Base-by-base conservation (phyloP, 2,888 invertebrate species). In the Cistogaster globosa region DNA sequence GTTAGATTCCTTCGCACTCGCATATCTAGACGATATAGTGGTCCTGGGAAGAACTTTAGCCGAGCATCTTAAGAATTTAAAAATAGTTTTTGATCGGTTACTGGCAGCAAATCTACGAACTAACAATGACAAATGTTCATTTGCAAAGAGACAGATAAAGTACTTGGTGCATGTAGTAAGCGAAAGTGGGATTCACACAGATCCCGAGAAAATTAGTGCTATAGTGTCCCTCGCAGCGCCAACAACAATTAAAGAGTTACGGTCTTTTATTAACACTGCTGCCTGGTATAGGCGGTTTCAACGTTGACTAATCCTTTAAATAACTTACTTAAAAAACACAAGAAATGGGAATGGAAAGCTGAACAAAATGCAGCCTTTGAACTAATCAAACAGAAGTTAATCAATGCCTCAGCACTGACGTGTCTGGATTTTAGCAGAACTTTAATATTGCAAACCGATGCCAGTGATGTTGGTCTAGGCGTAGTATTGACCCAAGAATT, bases 131-230 rank as follows among this genome's bases (percentile, higher is more conserved):
- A 86, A 81, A 32, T 85, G 81, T 26, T 11, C 67, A 65, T 2
- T 26, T 26, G 26, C 4, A 26, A 26, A 26, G 26, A 26, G 26
- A 26, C 26, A 26, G 16, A 63, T 36, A 48, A 22, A 57, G 42
- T 82, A 86, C 20, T 14, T 86, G 3, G 79, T 75, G 8, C 85
- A 86, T 45, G 42, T 82, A 0, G 55, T 85, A 12, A 85, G 65
- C 16, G 75, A 63, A 55, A 18, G 62, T 16, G 78, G 78, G 1
- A 63, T 81, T 9, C 77, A 74, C 38, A 81, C 81, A 0, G 63
- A 83, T 62, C 79, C 75, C 4, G 65, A 71, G 26, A 84, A 75
- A 16, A 26, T 83, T 5, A 76, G 22, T 12, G 75, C 75, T 14
- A 18, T 76, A 11, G 12, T 57, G 7, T 42, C 65, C 0, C 8